Conservation (phyloP, 2,888 invertebrate species). For the Eupeodes luniger region DNA sequence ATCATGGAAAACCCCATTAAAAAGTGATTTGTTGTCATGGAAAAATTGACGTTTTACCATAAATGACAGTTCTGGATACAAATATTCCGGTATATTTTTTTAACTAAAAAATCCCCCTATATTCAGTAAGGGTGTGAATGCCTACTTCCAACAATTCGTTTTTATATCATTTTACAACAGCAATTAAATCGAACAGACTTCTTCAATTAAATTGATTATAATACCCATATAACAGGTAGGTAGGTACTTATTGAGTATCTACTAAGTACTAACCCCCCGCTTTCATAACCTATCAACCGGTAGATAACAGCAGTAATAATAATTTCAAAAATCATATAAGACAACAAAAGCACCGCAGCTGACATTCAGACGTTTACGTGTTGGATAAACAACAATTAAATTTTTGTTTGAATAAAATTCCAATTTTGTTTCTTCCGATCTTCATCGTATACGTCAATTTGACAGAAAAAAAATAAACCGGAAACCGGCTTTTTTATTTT, state of each 20-base stretch:
- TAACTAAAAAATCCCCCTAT: background rate
- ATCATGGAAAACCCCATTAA: no score
- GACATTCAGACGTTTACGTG: constrained; percentile 23
- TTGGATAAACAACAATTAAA: constrained; percentile 21
- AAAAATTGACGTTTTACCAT: no score
- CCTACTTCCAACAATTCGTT: background rate
- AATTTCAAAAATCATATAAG: background rate
- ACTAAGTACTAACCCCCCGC: no score
- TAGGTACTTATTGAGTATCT: background rate
- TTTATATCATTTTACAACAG: background rate
- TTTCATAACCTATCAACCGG: no score
- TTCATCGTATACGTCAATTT: background rate
- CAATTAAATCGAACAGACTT: constrained; percentile 17
- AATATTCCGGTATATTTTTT: no score
- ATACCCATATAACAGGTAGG: background rate
- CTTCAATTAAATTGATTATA: background rate
- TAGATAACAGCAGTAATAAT: background rate
- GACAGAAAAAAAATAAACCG: constrained; percentile 6
- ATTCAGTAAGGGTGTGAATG: no score
- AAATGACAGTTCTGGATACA: no score
- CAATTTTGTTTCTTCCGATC: background rate
- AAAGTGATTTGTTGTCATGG: no score
- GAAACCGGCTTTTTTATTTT: constrained; percentile 53
- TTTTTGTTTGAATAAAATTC: constrained; percentile 18
- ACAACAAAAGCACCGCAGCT: background rate